Percentiles rank a stretch among this genome's conserved stretches.
Evolutionary conservation across 2,888 invertebrate species (phyloP).

Genomic region (Globia sparganii): DNA sequence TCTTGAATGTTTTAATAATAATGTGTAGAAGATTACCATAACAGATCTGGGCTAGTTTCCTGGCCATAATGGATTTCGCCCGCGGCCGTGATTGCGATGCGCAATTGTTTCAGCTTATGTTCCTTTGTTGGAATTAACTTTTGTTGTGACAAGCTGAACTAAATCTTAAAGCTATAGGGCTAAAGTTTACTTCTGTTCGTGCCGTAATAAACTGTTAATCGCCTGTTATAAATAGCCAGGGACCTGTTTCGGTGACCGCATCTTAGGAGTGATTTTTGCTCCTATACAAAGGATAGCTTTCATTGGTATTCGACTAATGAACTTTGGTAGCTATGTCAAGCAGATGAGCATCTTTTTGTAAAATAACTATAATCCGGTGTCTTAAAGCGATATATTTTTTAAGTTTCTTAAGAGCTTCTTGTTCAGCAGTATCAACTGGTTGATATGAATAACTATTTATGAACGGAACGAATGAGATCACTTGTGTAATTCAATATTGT

Average conservation of each 20-base stretch:
- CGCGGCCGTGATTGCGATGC: conserved; percentile 70
- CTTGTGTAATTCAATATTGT: conserved; percentile 53
- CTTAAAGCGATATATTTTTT: neutral
- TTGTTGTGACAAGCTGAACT: conserved; percentile 40
- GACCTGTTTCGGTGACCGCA: conserved; percentile 70
- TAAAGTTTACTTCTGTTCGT: conserved; percentile 45
- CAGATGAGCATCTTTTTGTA: conserved; percentile 29
- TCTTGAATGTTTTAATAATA: conserved; percentile 55
- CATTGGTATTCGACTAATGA: conserved; percentile 40
- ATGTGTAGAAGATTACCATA: conserved; percentile 55
- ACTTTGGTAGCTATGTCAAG: conserved; percentile 41
- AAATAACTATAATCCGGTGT: conserved; percentile 20
- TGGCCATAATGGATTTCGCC: conserved; percentile 67
- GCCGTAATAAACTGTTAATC: conserved; percentile 64
- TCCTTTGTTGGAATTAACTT: conserved; percentile 72
- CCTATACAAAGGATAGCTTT: conserved; percentile 53
- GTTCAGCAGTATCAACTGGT: conserved; percentile 22
- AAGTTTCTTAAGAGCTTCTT: conserved; percentile 6
- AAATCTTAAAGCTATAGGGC: conserved; percentile 22
- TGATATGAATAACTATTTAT: conserved; percentile 28
- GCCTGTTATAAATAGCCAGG: conserved; percentile 71
- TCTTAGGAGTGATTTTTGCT: conserved; percentile 66
- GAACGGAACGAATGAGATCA: conserved; percentile 57
- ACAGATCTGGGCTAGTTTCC: conserved; percentile 63
- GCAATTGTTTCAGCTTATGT: conserved; percentile 74